Evolutionary conservation across 2,888 invertebrate species (phyloP).

Genomic region (Melitaea athalia): DNA sequence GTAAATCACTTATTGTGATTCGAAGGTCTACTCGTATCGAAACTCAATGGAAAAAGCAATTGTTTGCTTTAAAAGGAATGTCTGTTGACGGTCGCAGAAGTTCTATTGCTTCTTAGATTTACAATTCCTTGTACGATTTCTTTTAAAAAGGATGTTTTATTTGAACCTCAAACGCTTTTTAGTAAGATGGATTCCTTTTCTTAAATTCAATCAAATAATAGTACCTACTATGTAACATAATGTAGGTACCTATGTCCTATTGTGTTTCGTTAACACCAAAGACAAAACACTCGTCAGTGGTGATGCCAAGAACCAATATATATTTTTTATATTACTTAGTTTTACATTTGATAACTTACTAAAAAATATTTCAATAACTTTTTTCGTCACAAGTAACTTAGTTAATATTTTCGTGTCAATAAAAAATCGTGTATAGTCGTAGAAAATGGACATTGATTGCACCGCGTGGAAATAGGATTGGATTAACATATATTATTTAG

Average conservation of each 20-base stretch:
- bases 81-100: slow-evolving; percentile 22
- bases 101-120: slow-evolving; percentile 28
- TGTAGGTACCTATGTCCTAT: too few species aligned
- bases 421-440: background rate
- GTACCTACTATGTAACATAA: background rate
- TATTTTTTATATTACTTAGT: too few species aligned
- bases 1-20: slow-evolving; percentile 3
- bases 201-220: slow-evolving; percentile 15
- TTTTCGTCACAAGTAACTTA: background rate
- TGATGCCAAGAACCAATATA: too few species aligned
- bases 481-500: background rate
- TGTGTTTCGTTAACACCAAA: too few species aligned
- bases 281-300: too few species aligned
- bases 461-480: background rate
- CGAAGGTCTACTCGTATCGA: slow-evolving; percentile 8
- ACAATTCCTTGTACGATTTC: slow-evolving; percentile 26
- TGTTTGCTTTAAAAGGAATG: slow-evolving; percentile 30
- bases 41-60: slow-evolving; percentile 23
- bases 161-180: slow-evolving; percentile 24
- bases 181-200: slow-evolving; percentile 18
- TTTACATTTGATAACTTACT: background rate
- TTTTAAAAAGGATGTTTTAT: slow-evolving; percentile 26
- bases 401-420: background rate
- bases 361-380: background rate
- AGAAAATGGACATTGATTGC: background rate